Conservation (phyloP, 2,113 vertebrate species). For the Mirounga angustirostris region DNA sequence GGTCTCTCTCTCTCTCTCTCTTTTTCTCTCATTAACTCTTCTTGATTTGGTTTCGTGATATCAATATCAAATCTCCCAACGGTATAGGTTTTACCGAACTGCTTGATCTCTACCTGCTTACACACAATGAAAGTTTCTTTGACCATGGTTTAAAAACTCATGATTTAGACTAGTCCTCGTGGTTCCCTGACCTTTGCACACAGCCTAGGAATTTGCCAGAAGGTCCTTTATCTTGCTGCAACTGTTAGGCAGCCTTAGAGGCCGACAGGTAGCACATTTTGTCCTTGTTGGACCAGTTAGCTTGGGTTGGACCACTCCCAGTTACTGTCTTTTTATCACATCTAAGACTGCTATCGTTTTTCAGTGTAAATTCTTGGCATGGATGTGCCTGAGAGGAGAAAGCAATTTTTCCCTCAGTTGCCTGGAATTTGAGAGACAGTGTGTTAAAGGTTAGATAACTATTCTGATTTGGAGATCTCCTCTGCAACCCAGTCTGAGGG, state of each 20-base stretch:
- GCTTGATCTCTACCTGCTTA: neutral
- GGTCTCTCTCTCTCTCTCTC: neutral
- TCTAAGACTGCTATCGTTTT: neutral
- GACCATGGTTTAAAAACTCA: neutral
- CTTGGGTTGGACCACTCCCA: neutral
- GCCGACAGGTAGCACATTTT: neutral
- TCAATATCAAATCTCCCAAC: slow-evolving; percentile 19
- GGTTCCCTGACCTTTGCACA: neutral
- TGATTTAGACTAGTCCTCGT: neutral
- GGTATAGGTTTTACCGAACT: neutral
- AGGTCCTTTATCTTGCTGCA: neutral
- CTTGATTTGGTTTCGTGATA: slow-evolving; percentile 33
- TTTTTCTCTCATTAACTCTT: neutral
- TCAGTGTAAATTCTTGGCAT: neutral
- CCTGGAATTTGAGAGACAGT: neutral
- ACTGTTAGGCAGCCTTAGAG: neutral
- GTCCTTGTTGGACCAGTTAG: neutral
- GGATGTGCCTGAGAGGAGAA: neutral
- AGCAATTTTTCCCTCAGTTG: neutral
- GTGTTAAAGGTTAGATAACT: neutral
- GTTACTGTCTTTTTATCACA: neutral
- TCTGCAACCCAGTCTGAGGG: neutral
- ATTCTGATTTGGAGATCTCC: neutral
- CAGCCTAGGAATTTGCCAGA: neutral
- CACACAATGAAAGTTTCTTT: neutral